Conservation (phyloP, 2,888 invertebrate genomes). For the Lypha dubia region DNA sequence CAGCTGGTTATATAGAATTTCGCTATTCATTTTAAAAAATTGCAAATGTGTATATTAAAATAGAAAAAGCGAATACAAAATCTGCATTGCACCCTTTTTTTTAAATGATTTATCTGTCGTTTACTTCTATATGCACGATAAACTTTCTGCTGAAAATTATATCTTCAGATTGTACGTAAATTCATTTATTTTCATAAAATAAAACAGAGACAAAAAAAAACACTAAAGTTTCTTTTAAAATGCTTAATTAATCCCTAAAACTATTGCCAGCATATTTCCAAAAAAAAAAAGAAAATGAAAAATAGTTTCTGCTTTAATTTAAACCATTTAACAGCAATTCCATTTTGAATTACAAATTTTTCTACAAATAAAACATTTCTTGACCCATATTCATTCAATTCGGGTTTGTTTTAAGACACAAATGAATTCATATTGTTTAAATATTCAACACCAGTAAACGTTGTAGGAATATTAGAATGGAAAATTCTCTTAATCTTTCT, state of each 20-base stretch:
- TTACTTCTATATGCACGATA: too few species aligned
- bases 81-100: too few species aligned
- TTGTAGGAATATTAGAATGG: conserved; percentile 30
- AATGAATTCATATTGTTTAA: conserved; percentile 58
- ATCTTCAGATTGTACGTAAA: too few species aligned
- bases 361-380: conserved; percentile 44
- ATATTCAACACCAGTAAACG: conserved; percentile 62
- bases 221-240: background rate
- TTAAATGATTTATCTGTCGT: background rate
- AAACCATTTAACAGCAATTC: conserved; percentile 36
- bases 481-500: conserved; percentile 49
- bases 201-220: background rate
- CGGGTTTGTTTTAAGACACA: conserved; percentile 23
- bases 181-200: too few species aligned
- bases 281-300: background rate
- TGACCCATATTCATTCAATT: conserved; percentile 64
- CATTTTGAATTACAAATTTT: conserved; percentile 49
- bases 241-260: conserved; percentile 42
- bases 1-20: too few species aligned
- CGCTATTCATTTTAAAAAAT: too few species aligned
- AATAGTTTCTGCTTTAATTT: conserved; percentile 39
- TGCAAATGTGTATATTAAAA: too few species aligned
- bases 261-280: background rate
- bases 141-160: too few species aligned
- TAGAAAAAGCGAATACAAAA: too few species aligned